These are phyloP conservation scores for Lasioglossum vierecki DNA, from an alignment of 2,888 invertebrate genomes.

Conservation along the genomic window DNA sequence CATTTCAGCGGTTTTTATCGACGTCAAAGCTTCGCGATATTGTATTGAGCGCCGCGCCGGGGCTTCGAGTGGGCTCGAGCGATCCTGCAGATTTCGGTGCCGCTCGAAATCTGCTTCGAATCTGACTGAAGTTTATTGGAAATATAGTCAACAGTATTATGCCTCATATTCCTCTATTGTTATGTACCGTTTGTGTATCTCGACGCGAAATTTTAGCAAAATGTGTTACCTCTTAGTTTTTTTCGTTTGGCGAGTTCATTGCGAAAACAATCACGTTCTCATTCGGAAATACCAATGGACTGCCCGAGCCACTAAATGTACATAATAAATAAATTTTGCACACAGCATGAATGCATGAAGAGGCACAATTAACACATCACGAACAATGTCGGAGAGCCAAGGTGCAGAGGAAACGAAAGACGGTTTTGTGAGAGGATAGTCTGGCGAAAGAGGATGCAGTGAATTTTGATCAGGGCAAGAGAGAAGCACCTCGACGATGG, in stretches of 20 bases:
- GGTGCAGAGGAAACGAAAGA: too few relatives aligned
- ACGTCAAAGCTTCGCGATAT: slow-evolving; percentile 17
- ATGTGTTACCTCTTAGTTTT: not conserved
- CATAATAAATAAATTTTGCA: too few relatives aligned
- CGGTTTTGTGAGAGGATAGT: too few relatives aligned
- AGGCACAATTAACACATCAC: too few relatives aligned
- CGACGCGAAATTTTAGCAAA: not conserved
- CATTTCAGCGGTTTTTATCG: slow-evolving; percentile 16
- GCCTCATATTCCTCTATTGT: slow-evolving; percentile 3
- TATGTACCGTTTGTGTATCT: not conserved
- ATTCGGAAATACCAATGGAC: not conserved
- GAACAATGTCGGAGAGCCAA: too few relatives aligned
- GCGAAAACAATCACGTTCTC: not conserved
- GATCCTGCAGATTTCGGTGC: slow-evolving; percentile 33
- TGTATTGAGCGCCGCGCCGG: slow-evolving; percentile 2
- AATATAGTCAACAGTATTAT: slow-evolving; percentile 33
- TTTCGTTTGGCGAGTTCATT: not conserved
- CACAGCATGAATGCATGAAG: too few relatives aligned
- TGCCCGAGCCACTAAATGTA: too few relatives aligned
- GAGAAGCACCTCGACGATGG: not conserved
- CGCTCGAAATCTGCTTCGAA: slow-evolving; percentile 29
- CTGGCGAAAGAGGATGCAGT: not conserved
- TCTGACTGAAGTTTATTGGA: slow-evolving; percentile 38
- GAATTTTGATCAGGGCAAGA: not conserved
- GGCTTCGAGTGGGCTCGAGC: slow-evolving; percentile 12